A percentile compares a stretch with the other conserved stretches of the same genome.
Evolutionary conservation across 2,888 invertebrate genomes (phyloP).

Genomic region (Drosophila rellima): DNA sequence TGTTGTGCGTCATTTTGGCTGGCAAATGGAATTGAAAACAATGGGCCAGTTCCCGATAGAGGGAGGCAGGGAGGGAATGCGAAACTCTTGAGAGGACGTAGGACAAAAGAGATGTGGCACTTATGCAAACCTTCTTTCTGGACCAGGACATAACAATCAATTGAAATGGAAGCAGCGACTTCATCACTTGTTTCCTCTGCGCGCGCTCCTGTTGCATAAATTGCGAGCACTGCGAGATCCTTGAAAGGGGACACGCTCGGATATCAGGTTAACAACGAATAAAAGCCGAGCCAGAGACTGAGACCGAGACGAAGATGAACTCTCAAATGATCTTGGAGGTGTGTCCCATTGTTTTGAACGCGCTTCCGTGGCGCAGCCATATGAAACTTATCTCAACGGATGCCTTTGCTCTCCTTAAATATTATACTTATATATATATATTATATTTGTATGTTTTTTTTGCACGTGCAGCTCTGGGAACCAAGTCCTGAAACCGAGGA

Average conservation of each 20-base stretch:
- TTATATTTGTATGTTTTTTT: conserved; percentile 31
- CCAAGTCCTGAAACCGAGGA: conserved; percentile 6
- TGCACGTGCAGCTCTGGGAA: conserved; percentile 77
- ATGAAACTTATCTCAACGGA: conserved; percentile 67
- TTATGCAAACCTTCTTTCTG: conserved; percentile 64
- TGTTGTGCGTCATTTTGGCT: conserved; percentile 78
- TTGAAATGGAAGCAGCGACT: conserved; percentile 83
- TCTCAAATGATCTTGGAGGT: conserved; percentile 71
- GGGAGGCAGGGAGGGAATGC: conserved; percentile 24
- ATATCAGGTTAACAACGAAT: conserved; percentile 80
- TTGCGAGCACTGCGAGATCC: conserved; percentile 52
- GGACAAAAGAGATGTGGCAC: conserved; percentile 58
- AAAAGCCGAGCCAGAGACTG: conserved; percentile 8
- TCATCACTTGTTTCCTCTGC: conserved; percentile 84
- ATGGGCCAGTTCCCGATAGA: conserved; percentile 40
- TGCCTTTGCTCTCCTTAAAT: conserved; percentile 40
- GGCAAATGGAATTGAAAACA: conserved; percentile 67
- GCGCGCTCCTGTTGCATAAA: conserved; percentile 76
- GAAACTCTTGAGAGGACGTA: conserved; percentile 44
- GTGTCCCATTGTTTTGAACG: conserved; percentile 76
- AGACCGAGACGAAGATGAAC: conserved; percentile 28
- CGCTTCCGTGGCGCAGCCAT: conserved; percentile 71
- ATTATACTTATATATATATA: conserved; percentile 16
- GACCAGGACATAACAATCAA: conserved; percentile 66
- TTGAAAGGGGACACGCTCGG: conserved; percentile 65